These are phyloP conservation scores for Cotesia chilonis DNA, from an alignment of 1,140 invertebrate species.

Conservation along the genomic window DNA sequence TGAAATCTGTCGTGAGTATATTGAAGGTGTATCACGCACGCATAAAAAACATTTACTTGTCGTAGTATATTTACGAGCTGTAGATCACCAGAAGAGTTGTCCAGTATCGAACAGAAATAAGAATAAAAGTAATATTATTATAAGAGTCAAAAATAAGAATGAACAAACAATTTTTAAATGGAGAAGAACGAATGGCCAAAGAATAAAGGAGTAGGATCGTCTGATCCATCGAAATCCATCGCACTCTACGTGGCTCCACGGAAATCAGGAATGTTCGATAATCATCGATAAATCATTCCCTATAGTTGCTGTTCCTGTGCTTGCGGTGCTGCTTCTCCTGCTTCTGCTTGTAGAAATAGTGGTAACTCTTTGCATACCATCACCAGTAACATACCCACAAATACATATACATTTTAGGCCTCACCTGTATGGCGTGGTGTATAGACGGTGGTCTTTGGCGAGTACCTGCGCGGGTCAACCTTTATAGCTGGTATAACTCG, in stretches of 20 bases:
- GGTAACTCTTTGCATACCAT: conserved; percentile 18
- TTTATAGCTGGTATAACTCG: conserved; percentile 63
- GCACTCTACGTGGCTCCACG: conserved; percentile 33
- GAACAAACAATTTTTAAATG: conserved; percentile 26
- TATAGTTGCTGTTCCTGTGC: conserved; percentile 19
- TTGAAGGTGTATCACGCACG: conserved; percentile 23
- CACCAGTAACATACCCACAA: neutral
- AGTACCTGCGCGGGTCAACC: conserved; percentile 48
- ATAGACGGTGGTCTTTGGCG: conserved; percentile 3
- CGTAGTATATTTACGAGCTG: conserved; percentile 38
- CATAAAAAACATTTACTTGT: conserved; percentile 35
- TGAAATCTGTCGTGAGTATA: conserved; percentile 24
- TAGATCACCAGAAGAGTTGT: conserved; percentile 38
- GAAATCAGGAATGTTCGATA: conserved; percentile 60
- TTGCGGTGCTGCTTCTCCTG: neutral
- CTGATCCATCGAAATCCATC: conserved; percentile 42
- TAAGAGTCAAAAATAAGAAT: neutral
- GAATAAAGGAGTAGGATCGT: conserved; percentile 19
- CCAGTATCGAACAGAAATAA: neutral
- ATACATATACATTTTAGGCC: conserved; percentile 1
- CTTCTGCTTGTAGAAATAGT: neutral
- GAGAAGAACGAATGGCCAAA: conserved; percentile 22
- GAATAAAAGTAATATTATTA: too few relatives aligned
- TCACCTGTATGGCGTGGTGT: conserved; percentile 23
- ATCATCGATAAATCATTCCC: conserved; percentile 56